Evolutionary conservation across 2,888 invertebrate species (phyloP), one percentile per base, ranked within the genome.

Genomic region (Andrena fulva): DNA sequence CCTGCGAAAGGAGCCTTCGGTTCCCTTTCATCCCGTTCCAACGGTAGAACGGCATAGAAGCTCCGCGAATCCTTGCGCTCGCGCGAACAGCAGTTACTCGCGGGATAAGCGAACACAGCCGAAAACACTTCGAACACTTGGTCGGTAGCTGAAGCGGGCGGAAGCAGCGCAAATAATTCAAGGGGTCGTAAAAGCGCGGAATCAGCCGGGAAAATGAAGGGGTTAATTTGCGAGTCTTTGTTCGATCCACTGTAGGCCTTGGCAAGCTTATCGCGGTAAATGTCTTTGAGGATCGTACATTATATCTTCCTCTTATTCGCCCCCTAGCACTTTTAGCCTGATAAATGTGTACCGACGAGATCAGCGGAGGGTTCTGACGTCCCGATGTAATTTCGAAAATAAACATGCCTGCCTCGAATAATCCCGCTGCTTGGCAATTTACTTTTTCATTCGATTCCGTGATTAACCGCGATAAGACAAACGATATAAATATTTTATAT

Each of bases 261-360:
- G 35, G 12, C 24, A 66, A 74, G 62, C 79, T 87, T 85, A 81
- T 85, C 81, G 79, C 73, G 66, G 77, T 85, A 85, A 87, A 87
- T 84, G 85, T 79, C 81, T 84, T 77, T 64, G 74, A 20, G 52
- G 80, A 63, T 62, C 69, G 50, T 75, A 52, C 60, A 24, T 66
- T 56, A 56, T 56, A 33, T 66, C 69, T 31, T 24, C 62, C 64
- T 16, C 52, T 67, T 59, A 27, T 27, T 70, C 33, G 24, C 62
- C 31, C 63, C 27, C 29, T 62, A 50, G 35, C 63, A 59, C 62
- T 56, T 71, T 67, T 63, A 27, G 33, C 60, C 48, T 35, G 69
- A 80, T 81, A 50, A 69, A 68, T 64, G 78, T 56, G 20, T 56
- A 68, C 16, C 62, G n/a, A n/a, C 70, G 68, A 54, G 56, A 56